phyloP scores from a whole-genome alignment of 1,140 invertebrate species.

The Diorhabda sublineata region DNA sequence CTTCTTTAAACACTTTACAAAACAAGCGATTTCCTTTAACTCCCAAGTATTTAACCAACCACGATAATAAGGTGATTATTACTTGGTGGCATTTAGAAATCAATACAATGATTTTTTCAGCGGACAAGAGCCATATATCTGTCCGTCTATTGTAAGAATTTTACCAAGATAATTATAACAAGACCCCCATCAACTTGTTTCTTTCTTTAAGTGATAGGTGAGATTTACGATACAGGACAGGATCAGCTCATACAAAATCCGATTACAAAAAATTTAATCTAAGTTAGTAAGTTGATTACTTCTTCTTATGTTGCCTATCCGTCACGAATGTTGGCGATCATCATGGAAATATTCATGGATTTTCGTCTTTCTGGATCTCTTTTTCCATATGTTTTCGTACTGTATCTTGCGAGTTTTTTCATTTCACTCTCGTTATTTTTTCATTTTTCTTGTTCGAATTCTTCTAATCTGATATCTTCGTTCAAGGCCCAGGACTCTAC shows the following conservation, averaged over 20 bases:
- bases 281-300: no score
- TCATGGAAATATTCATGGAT: no score
- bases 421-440: no score
- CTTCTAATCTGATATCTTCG: no score
- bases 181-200: slow-evolving; percentile 10
- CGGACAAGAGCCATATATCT: slow-evolving; percentile 2
- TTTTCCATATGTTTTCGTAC: no score
- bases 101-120: neutral
- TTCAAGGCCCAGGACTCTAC: no score
- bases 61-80: slow-evolving; percentile 14
- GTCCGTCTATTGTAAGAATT: slow-evolving; percentile 8
- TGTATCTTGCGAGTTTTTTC: no score
- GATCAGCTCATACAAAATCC: neutral
- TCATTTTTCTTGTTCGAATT: no score
- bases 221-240: neutral
- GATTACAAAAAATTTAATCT: no score
- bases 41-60: neutral
- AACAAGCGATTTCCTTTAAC: neutral
- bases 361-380: no score
- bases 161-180: slow-evolving; percentile 13
- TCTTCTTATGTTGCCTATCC: no score
- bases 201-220: slow-evolving; percentile 11
- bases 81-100: slow-evolving; percentile 14
- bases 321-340: no score
- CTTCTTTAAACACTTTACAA: slow-evolving; percentile 15